Percentiles rank a stretch among this genome's conserved stretches.
Evolutionary conservation across 2,888 invertebrate genomes (phyloP).

Genomic region (Tipula confusa): DNA sequence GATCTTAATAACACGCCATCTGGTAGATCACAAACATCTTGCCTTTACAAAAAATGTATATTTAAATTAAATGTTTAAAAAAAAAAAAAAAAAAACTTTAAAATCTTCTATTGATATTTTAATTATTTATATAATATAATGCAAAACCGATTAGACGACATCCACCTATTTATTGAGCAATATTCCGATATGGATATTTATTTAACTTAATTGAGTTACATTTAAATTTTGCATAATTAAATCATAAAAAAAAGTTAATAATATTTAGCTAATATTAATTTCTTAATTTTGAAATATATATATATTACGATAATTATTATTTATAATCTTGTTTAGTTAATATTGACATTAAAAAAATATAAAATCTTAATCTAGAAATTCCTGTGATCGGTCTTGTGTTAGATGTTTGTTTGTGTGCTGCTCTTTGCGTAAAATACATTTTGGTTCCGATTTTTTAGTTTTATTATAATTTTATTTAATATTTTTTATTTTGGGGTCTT

Average conservation of each 20-base stretch:
- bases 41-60: neutral
- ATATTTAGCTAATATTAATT: neutral
- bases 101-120: slow-evolving; percentile 6
- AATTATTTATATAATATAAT: neutral
- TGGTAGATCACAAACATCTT: slow-evolving; percentile 25
- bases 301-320: neutral
- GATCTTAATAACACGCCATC: neutral
- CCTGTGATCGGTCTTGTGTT: neutral
- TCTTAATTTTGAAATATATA: neutral
- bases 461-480: neutral
- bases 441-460: slow-evolving; percentile 12
- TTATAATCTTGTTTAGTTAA: slow-evolving; percentile 25
- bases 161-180: neutral
- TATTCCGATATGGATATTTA: neutral
- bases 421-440: neutral
- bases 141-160: neutral
- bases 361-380: slow-evolving; percentile 13
- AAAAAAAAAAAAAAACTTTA: neutral
- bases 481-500: neutral
- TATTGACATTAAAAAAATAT: neutral
- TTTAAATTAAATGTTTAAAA: neutral
- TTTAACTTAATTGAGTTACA: neutral
- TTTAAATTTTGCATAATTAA: slow-evolving; percentile 12
- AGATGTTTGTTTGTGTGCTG: neutral
- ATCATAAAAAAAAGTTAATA: neutral